Evolutionary conservation across 2,797 vertebrate genomes (phyloP).

Genomic region (Gadopsis marmoratus): DNA sequence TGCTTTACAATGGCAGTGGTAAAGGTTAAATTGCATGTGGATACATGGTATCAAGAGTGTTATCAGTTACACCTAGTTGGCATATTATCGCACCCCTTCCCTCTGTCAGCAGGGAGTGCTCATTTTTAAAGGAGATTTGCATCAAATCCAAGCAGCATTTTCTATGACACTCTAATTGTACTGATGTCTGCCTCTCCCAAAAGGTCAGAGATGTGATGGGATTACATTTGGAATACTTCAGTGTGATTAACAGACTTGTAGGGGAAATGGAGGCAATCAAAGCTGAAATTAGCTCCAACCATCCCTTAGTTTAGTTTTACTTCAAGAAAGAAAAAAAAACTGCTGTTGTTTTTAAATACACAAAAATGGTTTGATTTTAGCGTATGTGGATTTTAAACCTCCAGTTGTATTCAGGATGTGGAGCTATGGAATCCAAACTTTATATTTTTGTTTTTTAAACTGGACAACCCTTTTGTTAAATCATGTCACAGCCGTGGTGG

Average conservation of each 20-base stretch:
- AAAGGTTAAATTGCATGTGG: slow-evolving; percentile 81
- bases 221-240: slow-evolving; percentile 89
- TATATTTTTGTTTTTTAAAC: too few relatives aligned
- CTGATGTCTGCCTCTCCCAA: slow-evolving; percentile 85
- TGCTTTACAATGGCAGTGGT: slow-evolving; percentile 62
- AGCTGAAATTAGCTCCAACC: slow-evolving; percentile 58
- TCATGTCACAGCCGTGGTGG: not conserved
- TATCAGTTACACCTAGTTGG: slow-evolving; percentile 89
- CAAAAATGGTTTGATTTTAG: not conserved
- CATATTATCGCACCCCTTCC: slow-evolving; percentile 86
- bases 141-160: slow-evolving; percentile 86
- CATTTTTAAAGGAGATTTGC: slow-evolving; percentile 89
- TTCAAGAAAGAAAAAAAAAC: not conserved
- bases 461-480: not conserved
- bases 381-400: not conserved
- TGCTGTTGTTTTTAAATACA: too few relatives aligned
- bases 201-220: slow-evolving; percentile 86
- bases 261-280: slow-evolving; percentile 68
- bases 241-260: slow-evolving; percentile 82
- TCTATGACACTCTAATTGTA: slow-evolving; percentile 88
- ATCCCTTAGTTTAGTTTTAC: slow-evolving; percentile 18
- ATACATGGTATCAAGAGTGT: slow-evolving; percentile 84
- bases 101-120: slow-evolving; percentile 85
- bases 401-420: not conserved
- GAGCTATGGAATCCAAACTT: not conserved